Base-by-base conservation (phyloP, 2,888 invertebrate genomes). In the Aporophyla nigra region DNA sequence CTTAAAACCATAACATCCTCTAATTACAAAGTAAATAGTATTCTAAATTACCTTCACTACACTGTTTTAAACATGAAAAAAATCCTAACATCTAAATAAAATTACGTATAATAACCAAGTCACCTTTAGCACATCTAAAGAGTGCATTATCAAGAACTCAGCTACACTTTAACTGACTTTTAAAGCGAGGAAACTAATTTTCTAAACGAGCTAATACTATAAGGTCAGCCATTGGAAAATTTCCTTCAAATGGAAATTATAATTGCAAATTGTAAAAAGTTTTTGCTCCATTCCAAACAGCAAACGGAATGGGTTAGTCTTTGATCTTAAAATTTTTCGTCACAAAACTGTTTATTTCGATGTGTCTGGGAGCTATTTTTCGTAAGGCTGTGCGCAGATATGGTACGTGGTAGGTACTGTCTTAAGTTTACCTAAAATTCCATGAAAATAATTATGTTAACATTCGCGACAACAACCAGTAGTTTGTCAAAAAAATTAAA, bases 251-350 rank as follows among this genome's bases (percentile, higher is more conserved):
- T n/a, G 2, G 61, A 69, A 33, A 71, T 71, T 71, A 59, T 81
- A 76, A 65, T 65, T 56, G 71, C 63, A 71, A 56, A 71, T 65
- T 51, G 59, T 49, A 40, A 63, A 21, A 71, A 54, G 21, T 24
- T 63, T 61, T 58, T 53, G 10, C 19, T 27, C 14, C 24, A 16
- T 19, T 54, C n/a, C 3, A n/a, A 69, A 76, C 54, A 53, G 12
- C 14, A 40, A 66, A 62, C n/a, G 3, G 10, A 70, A 74, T 67
- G 10, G 24, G 74, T 40, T 63, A 49, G 46, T 43, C 58, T 24
- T 69, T 46, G 27, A 62, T 62, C 10, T 19, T 24, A 14, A 27
- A 0, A 43, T 24, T 59, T 62, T 40, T 40, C 21, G 14, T n/a
- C 9, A 76, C 43, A 40, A 27, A 4, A 16, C 56, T 40, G 49